Base-by-base conservation (phyloP, 1,140 invertebrate genomes). In the Neelides sp. region DNA sequence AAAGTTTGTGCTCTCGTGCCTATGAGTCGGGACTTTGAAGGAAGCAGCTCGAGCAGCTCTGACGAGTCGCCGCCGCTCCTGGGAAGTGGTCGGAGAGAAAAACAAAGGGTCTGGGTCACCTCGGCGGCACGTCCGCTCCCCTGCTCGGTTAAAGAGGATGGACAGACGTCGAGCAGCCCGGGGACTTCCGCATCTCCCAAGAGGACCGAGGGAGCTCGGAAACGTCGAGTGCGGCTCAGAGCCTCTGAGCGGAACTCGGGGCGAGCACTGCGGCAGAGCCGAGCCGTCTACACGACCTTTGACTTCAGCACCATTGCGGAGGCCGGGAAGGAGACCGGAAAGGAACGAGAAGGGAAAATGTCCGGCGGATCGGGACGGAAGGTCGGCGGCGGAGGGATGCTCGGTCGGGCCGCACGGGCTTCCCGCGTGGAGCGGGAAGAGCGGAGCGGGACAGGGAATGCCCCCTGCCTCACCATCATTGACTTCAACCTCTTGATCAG, bases 401-500 rank as follows among this genome's bases (percentile, higher is more conserved):
- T 62, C 0, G 54, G 55, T 19, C 17, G 44, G 36, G 30, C 54
- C 27, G 34, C 26, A n/a, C n/a, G n/a, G n/a, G n/a, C n/a, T n/a
- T n/a, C n/a, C n/a, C 3, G 7, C 39, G 30, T 20, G 19, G 35
- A 10, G 39, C 28, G 5, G 50, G 28, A 39, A 23, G 47, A 42
- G 50, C 50, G 27, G 30, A 49, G 20, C 49, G 54, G 35, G 23
- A 48, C 12, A 32, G 41, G 27, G 23, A 26, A 66, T 17, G 62
- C 66, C 62, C 77, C 78, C 4, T 74, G 73, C 58, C 70, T 82
- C 47, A 75, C 78, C 19, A 80, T 82, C 57, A 80, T 82, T 60
- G 79, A 82, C 70, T 77, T 82, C 62, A 82, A 81, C 69, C 69
- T 77, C 64, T 71, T 82, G 61, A 78, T 77, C 2, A 67, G 74